A percentile compares a stretch with the other conserved stretches of the same genome.
Conservation (phyloP, 2,113 vertebrate genomes). For the Cairina moschata region DNA sequence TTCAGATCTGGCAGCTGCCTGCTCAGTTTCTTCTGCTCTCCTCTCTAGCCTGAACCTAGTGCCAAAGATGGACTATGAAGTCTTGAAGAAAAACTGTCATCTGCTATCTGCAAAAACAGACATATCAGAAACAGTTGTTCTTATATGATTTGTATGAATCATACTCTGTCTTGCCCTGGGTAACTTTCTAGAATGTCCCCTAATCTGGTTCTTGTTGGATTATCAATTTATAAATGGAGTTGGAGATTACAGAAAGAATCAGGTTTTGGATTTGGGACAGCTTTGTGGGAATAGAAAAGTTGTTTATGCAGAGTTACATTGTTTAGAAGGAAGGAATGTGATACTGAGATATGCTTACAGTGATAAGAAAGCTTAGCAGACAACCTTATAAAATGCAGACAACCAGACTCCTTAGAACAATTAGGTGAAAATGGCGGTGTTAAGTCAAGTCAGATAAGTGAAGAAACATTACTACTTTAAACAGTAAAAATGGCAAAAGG, state of each 20-base stretch:
- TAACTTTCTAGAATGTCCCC: not conserved
- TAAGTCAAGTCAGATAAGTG: too few relatives aligned
- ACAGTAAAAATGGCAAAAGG: too few relatives aligned
- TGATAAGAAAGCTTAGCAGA: too few relatives aligned
- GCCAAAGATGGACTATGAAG: not conserved
- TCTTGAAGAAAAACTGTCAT: not conserved
- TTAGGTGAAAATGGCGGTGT: too few relatives aligned
- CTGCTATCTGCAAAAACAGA: not conserved
- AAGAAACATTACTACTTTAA: too few relatives aligned
- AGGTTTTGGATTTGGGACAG: not conserved
- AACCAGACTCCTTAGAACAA: too few relatives aligned
- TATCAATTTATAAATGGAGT: not conserved
- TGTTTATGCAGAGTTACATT: too few relatives aligned
- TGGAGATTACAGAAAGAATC: not conserved
- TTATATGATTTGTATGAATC: not conserved
- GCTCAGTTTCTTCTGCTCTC: not conserved
- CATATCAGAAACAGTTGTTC: not conserved
- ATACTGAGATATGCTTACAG: too few relatives aligned
- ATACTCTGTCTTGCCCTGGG: not conserved
- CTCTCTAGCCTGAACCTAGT: not conserved
- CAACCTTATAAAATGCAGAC: too few relatives aligned
- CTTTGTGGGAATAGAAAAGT: too few relatives aligned
- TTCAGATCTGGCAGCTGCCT: not conserved
- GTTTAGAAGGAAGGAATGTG: too few relatives aligned
- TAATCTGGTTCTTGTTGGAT: not conserved